Conservation (phyloP, 2,888 invertebrate species). For the Drosophila setosimentum region DNA sequence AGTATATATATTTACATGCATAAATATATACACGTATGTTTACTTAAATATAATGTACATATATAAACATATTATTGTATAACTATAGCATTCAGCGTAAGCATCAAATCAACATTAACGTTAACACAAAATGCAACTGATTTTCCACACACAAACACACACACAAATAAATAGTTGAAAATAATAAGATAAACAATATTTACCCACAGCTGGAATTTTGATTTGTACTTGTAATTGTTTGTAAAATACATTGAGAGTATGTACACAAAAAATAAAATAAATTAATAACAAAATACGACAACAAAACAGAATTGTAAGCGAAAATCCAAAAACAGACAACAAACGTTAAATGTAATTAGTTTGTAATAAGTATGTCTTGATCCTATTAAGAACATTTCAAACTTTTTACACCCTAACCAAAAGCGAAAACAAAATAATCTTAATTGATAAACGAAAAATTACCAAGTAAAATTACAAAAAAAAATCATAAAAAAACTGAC, state of each 20-base stretch:
- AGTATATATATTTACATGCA: slow-evolving; percentile 28
- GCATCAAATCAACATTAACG: slow-evolving; percentile 44
- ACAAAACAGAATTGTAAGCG: slow-evolving; percentile 18
- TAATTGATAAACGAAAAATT: slow-evolving; percentile 60
- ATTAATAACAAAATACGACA: slow-evolving; percentile 17
- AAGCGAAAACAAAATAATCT: slow-evolving; percentile 36
- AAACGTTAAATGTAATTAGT: slow-evolving; percentile 54
- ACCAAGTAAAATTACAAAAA: slow-evolving; percentile 50
- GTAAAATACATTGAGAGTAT: slow-evolving; percentile 44
- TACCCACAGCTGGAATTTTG: slow-evolving; percentile 41
- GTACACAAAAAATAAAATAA: slow-evolving; percentile 20
- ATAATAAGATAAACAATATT: slow-evolving; percentile 32
- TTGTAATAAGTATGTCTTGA: slow-evolving; percentile 59
- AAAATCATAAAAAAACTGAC: slow-evolving; percentile 22
- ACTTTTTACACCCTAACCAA: slow-evolving; percentile 71
- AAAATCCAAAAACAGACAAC: slow-evolving; percentile 2
- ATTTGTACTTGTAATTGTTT: slow-evolving; percentile 54
- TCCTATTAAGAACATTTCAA: slow-evolving; percentile 65
- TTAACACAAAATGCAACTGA: slow-evolving; percentile 50
- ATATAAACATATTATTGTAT: slow-evolving; percentile 67
- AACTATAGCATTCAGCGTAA: slow-evolving; percentile 63
- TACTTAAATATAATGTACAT: slow-evolving; percentile 54
- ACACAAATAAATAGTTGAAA: slow-evolving; percentile 22
- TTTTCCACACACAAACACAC: slow-evolving; percentile 18
- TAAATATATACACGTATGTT: slow-evolving; percentile 46